phyloP scores from a whole-genome alignment of 2,888 invertebrate species.

The Dendrolimus pini region DNA sequence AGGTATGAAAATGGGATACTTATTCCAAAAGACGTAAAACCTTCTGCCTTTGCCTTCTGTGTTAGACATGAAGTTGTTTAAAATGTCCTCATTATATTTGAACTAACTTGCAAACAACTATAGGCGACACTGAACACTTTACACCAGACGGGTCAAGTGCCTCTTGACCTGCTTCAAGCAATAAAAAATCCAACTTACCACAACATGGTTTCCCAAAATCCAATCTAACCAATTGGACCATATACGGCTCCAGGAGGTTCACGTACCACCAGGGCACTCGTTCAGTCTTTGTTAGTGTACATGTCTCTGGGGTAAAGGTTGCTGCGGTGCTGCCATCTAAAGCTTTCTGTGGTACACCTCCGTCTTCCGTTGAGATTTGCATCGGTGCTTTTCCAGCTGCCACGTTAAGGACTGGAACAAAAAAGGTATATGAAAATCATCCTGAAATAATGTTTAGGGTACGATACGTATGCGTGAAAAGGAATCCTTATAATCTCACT shows the following conservation, averaged over 20 bases:
- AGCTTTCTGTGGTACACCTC: constrained; percentile 92
- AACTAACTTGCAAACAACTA: too few relatives aligned
- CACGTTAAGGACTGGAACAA: constrained; percentile 88
- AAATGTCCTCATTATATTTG: too few relatives aligned
- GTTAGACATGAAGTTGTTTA: too few relatives aligned
- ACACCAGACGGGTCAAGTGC: too few relatives aligned
- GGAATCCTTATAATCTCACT: not conserved
- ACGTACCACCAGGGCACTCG: constrained; percentile 97
- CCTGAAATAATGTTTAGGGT: not conserved
- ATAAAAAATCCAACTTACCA: constrained; percentile 76
- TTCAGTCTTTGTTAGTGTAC: constrained; percentile 90
- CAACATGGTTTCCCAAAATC: constrained; percentile 95
- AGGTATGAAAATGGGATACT: too few relatives aligned
- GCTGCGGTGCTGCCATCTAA: constrained; percentile 93
- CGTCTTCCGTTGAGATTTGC: constrained; percentile 90
- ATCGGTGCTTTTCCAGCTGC: constrained; percentile 97
- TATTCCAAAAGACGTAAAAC: too few relatives aligned
- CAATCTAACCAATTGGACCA: constrained; percentile 93
- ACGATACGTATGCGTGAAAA: not conserved
- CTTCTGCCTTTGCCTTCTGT: too few relatives aligned
- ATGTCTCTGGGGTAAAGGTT: constrained; percentile 88
- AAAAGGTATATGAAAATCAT: constrained; percentile 1
- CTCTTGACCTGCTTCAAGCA: too few relatives aligned
- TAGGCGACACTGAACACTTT: too few relatives aligned
- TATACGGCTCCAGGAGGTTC: constrained; percentile 94